Conservation (phyloP, 2,888 invertebrate genomes). For the Trichogramma dendrolimi region DNA sequence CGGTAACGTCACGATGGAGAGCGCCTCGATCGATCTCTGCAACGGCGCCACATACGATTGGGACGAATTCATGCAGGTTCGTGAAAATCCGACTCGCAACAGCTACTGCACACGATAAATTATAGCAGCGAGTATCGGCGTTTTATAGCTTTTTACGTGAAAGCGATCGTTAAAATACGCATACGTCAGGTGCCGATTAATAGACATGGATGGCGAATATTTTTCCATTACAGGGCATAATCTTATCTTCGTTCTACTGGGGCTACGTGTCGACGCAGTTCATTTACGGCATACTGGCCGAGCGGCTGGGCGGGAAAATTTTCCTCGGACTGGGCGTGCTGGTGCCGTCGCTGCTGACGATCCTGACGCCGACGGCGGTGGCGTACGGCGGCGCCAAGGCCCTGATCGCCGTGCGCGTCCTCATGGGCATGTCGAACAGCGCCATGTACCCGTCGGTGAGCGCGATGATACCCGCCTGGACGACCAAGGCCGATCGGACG, state of each 20-base stretch:
- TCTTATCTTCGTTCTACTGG: slow-evolving; percentile 74
- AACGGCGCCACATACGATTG: no score
- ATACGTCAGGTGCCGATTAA: no score
- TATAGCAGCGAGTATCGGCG: no score
- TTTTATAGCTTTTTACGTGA: no score
- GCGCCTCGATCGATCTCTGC: no score
- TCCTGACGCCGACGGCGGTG: slow-evolving; percentile 71
- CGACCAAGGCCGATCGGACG: slow-evolving; percentile 59
- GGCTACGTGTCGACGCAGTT: slow-evolving; percentile 74
- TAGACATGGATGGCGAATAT: no score
- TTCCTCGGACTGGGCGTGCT: slow-evolving; percentile 72
- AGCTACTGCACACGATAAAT: no score
- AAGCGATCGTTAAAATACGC: no score
- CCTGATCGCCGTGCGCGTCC: slow-evolving; percentile 64
- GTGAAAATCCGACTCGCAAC: no score
- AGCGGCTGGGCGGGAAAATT: slow-evolving; percentile 78
- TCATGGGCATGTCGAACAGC: slow-evolving; percentile 77
- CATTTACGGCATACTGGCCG: slow-evolving; percentile 73
- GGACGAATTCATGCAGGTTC: no score
- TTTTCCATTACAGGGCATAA: slow-evolving; percentile 59
- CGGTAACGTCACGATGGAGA: no score
- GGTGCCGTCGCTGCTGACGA: slow-evolving; percentile 71
- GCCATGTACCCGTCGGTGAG: slow-evolving; percentile 76
- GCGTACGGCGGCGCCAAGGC: slow-evolving; percentile 61
- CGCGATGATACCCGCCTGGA: slow-evolving; percentile 72